Conservation (phyloP, 2,113 vertebrate species). For the Lanius ludovicianus region DNA sequence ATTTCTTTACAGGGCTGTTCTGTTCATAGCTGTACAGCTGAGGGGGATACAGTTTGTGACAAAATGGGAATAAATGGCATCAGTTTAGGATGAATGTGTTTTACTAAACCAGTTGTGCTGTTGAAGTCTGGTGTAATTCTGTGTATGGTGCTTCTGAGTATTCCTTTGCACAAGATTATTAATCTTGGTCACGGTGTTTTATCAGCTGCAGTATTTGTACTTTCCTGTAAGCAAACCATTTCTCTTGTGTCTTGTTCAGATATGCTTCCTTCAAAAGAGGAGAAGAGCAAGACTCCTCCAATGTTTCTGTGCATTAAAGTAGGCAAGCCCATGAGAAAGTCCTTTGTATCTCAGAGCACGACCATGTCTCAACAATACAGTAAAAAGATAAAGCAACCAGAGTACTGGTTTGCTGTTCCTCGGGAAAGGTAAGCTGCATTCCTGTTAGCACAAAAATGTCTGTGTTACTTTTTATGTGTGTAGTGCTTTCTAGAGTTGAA, state of each 20-base stretch:
- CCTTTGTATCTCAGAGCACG: constrained; percentile 83
- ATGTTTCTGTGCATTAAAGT: constrained; percentile 99
- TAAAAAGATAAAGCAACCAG: constrained; percentile 83
- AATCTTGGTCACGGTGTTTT: not conserved
- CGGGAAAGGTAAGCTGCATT: constrained; percentile 85
- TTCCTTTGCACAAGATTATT: not conserved
- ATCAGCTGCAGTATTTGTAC: not conserved
- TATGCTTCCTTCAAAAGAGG: constrained; percentile 92
- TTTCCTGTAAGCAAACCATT: not conserved
- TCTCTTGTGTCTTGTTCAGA: constrained; percentile 74
- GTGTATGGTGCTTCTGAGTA: not conserved
- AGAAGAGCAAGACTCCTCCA: constrained; percentile 94
- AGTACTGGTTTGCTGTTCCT: constrained; percentile 99
- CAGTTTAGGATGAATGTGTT: not conserved
- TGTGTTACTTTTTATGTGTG: not conserved
- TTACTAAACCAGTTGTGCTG: not conserved
- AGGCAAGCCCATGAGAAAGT: constrained; percentile 96
- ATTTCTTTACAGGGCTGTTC: not conserved
- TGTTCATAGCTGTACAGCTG: not conserved
- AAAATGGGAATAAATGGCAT: not conserved
- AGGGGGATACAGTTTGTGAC: not conserved
- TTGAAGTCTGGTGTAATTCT: not conserved
- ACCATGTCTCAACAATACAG: constrained; percentile 82
- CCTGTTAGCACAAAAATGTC: not conserved
- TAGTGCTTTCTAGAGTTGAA: not conserved